Percentiles rank a stretch among this genome's conserved stretches.
Conservation (phyloP, 1,140 invertebrate species). For the Drosophila ironensis region DNA sequence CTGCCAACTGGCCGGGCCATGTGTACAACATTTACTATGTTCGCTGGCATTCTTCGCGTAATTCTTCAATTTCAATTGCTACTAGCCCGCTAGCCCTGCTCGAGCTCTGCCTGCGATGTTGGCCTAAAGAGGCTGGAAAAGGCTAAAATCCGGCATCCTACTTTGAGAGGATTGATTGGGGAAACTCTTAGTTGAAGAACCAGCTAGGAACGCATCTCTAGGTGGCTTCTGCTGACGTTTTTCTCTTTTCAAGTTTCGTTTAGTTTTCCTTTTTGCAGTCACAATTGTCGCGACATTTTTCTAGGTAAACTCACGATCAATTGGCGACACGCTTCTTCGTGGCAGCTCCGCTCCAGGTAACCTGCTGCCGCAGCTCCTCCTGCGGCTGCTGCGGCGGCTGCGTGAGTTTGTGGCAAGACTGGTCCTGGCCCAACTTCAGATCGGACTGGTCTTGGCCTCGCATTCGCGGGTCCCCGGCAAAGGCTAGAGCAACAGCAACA, state of each 20-base stretch:
- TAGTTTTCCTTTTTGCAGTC: conserved; percentile 32
- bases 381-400: conserved; percentile 18
- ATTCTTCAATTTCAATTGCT: conserved; percentile 81
- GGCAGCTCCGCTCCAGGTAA: conserved; percentile 47
- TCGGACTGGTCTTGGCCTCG: conserved; percentile 6
- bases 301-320: conserved; percentile 82
- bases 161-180: no score
- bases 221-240: conserved; percentile 2
- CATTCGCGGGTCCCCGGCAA: conserved; percentile 26
- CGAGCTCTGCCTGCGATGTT: neutral
- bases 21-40: conserved; percentile 77
- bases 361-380: conserved; percentile 42
- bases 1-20: conserved; percentile 23
- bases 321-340: conserved; percentile 82
- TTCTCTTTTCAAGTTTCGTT: conserved; percentile 41
- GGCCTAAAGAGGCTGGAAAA: neutral
- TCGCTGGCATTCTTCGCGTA: conserved; percentile 75
- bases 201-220: conserved; percentile 13
- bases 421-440: conserved; percentile 11
- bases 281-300: conserved; percentile 81
- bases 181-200: no score
- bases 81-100: conserved; percentile 7
- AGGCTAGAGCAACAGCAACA: conserved; percentile 14
- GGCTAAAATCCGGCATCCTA: neutral
- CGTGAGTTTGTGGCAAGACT: conserved; percentile 58